These are phyloP conservation scores for Agrilus mali DNA, from an alignment of 2,888 invertebrate species.

Conservation along the genomic window DNA sequence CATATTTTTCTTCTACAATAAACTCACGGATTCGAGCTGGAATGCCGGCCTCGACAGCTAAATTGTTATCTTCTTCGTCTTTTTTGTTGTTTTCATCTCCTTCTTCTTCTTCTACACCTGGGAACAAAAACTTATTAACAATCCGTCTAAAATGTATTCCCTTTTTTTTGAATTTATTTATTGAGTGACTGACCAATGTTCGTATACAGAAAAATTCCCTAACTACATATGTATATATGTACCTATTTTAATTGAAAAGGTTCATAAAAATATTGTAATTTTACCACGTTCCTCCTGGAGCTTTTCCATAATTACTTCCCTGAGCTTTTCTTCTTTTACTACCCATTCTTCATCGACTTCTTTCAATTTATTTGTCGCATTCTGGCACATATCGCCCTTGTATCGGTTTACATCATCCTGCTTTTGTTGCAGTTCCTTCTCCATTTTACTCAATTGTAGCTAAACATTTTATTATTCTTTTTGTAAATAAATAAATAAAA, in stretches of 20 bases:
- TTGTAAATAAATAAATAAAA: constrained; percentile 2
- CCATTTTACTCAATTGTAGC: constrained; percentile 34
- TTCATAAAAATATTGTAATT: neutral
- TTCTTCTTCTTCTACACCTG: constrained; percentile 11
- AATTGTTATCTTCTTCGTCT: constrained; percentile 11
- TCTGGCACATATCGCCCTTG: constrained; percentile 45
- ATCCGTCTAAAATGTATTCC: neutral
- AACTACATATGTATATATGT: no score
- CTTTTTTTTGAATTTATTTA: no score
- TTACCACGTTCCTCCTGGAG: neutral
- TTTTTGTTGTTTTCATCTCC: constrained; percentile 16
- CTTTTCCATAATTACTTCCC: constrained; percentile 38
- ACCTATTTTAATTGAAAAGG: no score
- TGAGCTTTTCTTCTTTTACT: constrained; percentile 39
- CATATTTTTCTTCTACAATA: constrained; percentile 37
- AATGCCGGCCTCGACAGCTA: constrained; percentile 8
- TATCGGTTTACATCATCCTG: constrained; percentile 20
- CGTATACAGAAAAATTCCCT: no score
- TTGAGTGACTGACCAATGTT: no score
- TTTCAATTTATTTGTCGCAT: constrained; percentile 36
- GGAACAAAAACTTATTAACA: constrained; percentile 3
- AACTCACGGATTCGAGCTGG: constrained; percentile 30
- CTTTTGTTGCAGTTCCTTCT: constrained; percentile 46
- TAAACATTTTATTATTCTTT: constrained; percentile 20
- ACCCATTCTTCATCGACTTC: constrained; percentile 37